These are phyloP conservation scores for Branchellion lobata DNA, from an alignment of 2,888 invertebrate genomes.

Conservation along the genomic window DNA sequence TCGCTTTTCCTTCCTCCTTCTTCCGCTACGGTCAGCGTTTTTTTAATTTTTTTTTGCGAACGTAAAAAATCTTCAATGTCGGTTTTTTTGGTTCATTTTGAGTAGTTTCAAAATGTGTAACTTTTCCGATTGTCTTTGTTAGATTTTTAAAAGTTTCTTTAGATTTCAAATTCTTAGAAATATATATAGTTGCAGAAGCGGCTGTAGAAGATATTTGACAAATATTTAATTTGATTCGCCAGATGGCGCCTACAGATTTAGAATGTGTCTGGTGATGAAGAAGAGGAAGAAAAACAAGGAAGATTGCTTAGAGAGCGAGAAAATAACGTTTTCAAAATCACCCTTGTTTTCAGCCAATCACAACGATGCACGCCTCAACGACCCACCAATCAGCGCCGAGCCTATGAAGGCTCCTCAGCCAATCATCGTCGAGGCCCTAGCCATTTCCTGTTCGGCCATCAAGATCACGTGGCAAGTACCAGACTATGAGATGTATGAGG, in stretches of 20 bases:
- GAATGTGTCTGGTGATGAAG: not conserved
- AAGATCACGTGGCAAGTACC: conserved; percentile 31
- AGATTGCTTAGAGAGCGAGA: not conserved
- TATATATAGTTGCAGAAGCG: no score
- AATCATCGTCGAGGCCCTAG: conserved; percentile 36
- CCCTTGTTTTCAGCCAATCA: not conserved
- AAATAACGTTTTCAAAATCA: not conserved
- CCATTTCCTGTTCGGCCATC: conserved; percentile 29
- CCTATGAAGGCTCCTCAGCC: conserved; percentile 36
- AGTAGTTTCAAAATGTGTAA: no score
- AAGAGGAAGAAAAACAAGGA: not conserved
- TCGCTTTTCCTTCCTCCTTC: no score
- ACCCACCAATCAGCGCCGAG: not conserved
- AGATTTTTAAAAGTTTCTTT: no score
- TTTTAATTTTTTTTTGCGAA: no score
- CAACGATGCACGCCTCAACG: not conserved
- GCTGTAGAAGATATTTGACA: no score
- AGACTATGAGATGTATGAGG: not conserved
- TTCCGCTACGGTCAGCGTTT: no score
- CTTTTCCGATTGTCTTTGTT: no score
- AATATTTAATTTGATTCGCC: not conserved
- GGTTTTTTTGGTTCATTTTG: no score
- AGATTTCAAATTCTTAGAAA: no score
- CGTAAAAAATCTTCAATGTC: no score
- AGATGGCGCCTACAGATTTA: not conserved